These are phyloP conservation scores for Glaucidium brasilianum DNA, from an alignment of 2,113 vertebrate genomes.

Conservation along the genomic window DNA sequence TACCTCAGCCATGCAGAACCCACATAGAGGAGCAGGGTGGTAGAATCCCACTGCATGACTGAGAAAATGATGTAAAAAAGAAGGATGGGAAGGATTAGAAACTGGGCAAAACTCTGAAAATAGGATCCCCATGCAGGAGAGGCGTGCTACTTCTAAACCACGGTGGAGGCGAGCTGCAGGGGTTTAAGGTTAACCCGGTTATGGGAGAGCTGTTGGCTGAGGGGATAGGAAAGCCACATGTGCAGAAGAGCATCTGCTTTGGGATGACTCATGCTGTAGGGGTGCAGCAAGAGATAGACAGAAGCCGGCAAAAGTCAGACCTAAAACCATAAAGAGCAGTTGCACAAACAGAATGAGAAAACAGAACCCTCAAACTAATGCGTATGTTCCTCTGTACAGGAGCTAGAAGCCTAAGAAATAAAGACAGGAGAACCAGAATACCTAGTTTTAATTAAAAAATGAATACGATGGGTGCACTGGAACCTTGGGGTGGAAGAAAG, in stretches of 20 bases:
- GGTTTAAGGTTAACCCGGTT: not conserved
- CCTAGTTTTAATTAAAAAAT: not conserved
- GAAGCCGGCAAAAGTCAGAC: not conserved
- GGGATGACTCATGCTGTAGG: not conserved
- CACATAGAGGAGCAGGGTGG: not conserved
- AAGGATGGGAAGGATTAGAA: not conserved
- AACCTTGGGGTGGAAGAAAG: rapidly evolving
- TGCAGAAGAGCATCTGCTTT: not conserved
- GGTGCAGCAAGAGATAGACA: not conserved
- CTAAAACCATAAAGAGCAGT: not conserved
- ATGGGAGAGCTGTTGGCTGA: not conserved
- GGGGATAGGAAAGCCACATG: not conserved
- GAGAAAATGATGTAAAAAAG: not conserved
- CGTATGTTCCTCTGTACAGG: not conserved
- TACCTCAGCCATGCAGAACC: not conserved
- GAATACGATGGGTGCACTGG: not conserved
- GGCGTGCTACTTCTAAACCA: not conserved
- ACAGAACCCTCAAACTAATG: not conserved
- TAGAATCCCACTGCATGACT: not conserved
- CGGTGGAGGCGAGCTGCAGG: not conserved
- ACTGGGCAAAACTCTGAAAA: not conserved
- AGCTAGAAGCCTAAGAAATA: not conserved
- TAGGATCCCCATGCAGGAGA: not conserved
- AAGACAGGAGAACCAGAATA: not conserved
- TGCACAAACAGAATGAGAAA: not conserved